These are phyloP conservation scores for Caenorhabditis uteleia DNA, from an alignment of 2,888 invertebrate species.

Conservation along the genomic window DNA sequence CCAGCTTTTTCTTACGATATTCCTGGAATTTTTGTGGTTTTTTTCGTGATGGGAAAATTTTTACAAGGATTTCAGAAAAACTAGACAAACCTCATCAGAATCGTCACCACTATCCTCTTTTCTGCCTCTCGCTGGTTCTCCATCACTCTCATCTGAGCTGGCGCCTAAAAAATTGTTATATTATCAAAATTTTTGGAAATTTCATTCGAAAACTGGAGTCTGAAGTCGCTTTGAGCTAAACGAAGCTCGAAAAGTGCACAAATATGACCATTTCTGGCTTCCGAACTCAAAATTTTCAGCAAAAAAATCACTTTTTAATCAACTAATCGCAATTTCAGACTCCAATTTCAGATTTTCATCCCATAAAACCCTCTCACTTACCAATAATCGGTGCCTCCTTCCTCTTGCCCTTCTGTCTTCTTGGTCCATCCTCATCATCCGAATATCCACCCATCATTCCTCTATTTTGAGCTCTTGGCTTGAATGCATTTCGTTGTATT, in stretches of 20 bases:
- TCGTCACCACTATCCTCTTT: conserved; percentile 29
- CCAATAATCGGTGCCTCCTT: conserved; percentile 53
- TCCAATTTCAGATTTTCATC: no score
- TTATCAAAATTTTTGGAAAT: no score
- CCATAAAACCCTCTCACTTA: no score
- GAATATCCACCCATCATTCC: conserved; percentile 14
- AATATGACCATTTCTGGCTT: no score
- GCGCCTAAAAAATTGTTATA: no score
- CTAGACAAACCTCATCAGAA: conserved; percentile 36
- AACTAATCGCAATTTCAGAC: background rate
- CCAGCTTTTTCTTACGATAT: conserved; percentile 34
- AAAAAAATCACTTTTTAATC: no score
- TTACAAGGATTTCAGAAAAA: conserved; percentile 1
- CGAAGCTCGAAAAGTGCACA: no score
- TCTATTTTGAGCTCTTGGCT: conserved; percentile 13
- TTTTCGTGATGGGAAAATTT: no score
- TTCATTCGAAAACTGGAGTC: background rate
- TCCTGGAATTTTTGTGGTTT: conserved; percentile 31
- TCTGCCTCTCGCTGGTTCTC: conserved; percentile 21
- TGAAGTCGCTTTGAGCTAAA: no score
- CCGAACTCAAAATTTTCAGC: no score
- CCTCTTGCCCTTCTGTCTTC: conserved; percentile 15
- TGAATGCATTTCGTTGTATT: conserved; percentile 23
- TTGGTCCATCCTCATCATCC: conserved; percentile 26
- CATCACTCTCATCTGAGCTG: conserved; percentile 48